Evolutionary conservation across 2,113 vertebrate species (phyloP), one percentile per base, ranked within the genome.

Genomic region (Panthera leo): DNA sequence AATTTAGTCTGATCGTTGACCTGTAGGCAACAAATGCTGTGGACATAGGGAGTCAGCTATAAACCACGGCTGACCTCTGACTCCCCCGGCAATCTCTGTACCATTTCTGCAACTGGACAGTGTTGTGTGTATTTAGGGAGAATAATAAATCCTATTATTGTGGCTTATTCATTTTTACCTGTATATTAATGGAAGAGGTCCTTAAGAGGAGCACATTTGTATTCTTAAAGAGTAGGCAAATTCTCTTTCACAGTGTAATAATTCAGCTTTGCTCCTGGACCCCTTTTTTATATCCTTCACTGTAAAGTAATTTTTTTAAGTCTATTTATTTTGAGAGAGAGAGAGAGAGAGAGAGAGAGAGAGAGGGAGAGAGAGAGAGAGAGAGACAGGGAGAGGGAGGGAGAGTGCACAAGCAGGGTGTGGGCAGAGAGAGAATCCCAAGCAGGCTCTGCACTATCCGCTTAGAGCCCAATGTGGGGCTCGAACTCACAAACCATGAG

Each of bases 21-120:
- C 7, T 8, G 0, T 2, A n/a, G 29, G 42, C 5, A 13, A 42
- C 1, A 15, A 16, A 78, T 71, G 5, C 16, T 55, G 12, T 76
- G 42, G 65, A 31, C 45, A 1, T 27, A 7, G 23, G 11, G 83
- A 21, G 31, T 11, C 3, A 0, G 5, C 18, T 18, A 1, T 5
- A 45, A 14, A 21, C 1, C 25, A 5, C 0, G 14, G 16, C 25
- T 68, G 53, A 7, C 45, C 29, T 70, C 4, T 36, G 39, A 42
- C 16, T 12, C 45, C 85, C 9, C 7, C 19, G 0, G 3, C 3
- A 23, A 21, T 48, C 31, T 25, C 6, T 58, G 8, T 5, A 36
- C 39, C 31, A 1, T 58, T 70, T 83, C n/a, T 70, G 45, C 2
- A 65, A 63, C 15, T 84, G 16, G 45, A 34, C 7, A 61, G 18